A percentile compares a stretch with the other conserved stretches of the same genome.
Evolutionary conservation across 2,113 vertebrate genomes (phyloP).

Genomic region (Willisornis vidua): DNA sequence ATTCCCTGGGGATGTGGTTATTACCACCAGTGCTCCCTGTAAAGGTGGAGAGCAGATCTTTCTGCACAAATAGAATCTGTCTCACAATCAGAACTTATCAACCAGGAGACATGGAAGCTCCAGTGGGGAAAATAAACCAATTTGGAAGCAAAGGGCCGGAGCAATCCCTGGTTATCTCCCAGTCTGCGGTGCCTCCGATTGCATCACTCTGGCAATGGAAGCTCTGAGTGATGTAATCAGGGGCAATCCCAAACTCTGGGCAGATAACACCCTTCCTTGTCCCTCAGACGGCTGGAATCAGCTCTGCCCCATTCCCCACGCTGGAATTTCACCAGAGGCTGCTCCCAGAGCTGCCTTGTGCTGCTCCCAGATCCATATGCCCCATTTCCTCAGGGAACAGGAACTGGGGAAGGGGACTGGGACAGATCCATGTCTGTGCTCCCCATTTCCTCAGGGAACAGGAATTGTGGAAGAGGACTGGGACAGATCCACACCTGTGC

Average conservation of each 20-base stretch:
- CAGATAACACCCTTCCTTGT: not conserved
- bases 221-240: constrained; percentile 42
- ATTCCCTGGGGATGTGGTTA: not conserved
- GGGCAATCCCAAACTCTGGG: not conserved
- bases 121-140: not conserved
- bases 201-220: not conserved
- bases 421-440: too few relatives aligned
- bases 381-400: too few relatives aligned
- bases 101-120: not conserved
- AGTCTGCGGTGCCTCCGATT: not conserved
- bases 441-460: too few relatives aligned
- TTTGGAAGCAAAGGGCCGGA: not conserved
- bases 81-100: not conserved
- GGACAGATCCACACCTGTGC: too few relatives aligned
- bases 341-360: not conserved
- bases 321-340: not conserved
- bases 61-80: not conserved
- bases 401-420: too few relatives aligned
- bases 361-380: too few relatives aligned
- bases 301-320: accelerated
- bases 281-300: not conserved
- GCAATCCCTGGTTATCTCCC: constrained; percentile 2
- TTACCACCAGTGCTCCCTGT: not conserved
- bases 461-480: too few relatives aligned
- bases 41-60: not conserved